A percentile compares a stretch with the other conserved stretches of the same genome.
These are phyloP conservation scores for Hippocampus barbouri DNA, from an alignment of 2,113 vertebrate species.

Conservation along the genomic window DNA sequence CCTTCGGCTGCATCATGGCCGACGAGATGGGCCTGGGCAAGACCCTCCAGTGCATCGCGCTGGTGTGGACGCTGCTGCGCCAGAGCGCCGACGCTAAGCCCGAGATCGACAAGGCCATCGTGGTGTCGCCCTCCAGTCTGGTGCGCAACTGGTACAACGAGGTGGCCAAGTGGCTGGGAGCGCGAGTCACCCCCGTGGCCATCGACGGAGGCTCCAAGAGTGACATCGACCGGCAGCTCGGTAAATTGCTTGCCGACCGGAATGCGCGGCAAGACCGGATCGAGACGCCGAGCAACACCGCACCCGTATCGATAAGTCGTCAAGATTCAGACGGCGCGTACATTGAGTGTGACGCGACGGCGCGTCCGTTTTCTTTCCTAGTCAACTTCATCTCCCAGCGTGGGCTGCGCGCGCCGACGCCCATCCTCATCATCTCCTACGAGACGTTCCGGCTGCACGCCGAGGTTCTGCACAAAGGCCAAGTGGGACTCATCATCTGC, in stretches of 20 bases:
- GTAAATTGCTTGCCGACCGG: conserved; percentile 47
- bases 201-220: conserved; percentile 94
- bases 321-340: no score
- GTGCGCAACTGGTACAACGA: conserved; percentile 97
- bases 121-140: conserved; percentile 95
- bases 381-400: conserved; percentile 87
- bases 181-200: conserved; percentile 84
- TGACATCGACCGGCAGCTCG: conserved; percentile 85
- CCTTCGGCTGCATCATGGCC: conserved; percentile 95
- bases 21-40: conserved; percentile 98
- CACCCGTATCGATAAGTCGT: no score
- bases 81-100: conserved; percentile 89
- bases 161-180: conserved; percentile 92
- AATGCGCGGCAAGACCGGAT: no score
- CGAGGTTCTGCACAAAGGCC: conserved; percentile 83
- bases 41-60: conserved; percentile 90
- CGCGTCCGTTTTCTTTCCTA: conserved; percentile 43
- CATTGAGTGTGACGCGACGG: no score
- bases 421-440: conserved; percentile 95
- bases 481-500: conserved; percentile 90
- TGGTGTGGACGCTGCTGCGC: conserved; percentile 91
- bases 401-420: conserved; percentile 81
- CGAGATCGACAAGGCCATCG: conserved; percentile 90
- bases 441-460: conserved; percentile 93
- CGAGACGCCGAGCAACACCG: neutral